A percentile compares a stretch with the other conserved stretches of the same genome.
Conservation (phyloP, 1,140 invertebrate genomes). For the Halotydeus destructor region DNA sequence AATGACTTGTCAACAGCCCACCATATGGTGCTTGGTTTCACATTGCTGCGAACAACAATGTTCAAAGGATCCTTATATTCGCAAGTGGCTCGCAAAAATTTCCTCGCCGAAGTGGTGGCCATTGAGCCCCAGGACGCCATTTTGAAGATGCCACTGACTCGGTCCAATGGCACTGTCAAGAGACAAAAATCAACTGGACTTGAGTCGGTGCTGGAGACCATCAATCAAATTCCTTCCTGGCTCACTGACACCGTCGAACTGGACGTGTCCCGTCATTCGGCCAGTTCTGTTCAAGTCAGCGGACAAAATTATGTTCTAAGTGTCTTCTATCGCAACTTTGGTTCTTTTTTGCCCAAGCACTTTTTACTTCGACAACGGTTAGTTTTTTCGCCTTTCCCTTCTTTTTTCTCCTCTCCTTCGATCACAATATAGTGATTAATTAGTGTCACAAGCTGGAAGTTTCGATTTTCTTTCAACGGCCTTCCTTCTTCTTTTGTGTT, state of each 20-base stretch:
- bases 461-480: background rate
- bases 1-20: too few species aligned
- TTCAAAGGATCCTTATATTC: too few species aligned
- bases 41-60: too few species aligned
- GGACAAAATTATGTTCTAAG: background rate
- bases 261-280: too few species aligned
- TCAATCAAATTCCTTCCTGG: conserved; percentile 1
- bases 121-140: too few species aligned
- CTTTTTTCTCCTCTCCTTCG: background rate
- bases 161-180: too few species aligned
- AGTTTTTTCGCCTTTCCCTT: background rate
- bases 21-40: too few species aligned
- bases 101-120: too few species aligned
- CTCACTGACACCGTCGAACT: conserved; percentile 1
- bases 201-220: background rate
- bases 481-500: background rate
- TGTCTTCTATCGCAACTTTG: conserved; percentile 4
- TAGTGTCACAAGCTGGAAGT: background rate
- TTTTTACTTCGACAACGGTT: background rate
- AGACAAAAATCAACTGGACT: too few species aligned
- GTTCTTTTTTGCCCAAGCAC: background rate
- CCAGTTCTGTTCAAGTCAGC: too few species aligned
- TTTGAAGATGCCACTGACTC: too few species aligned
- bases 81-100: too few species aligned
- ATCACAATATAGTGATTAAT: background rate